Evolutionary conservation across 2,888 invertebrate species (phyloP).

Genomic region (Pyrochroa serraticornis): DNA sequence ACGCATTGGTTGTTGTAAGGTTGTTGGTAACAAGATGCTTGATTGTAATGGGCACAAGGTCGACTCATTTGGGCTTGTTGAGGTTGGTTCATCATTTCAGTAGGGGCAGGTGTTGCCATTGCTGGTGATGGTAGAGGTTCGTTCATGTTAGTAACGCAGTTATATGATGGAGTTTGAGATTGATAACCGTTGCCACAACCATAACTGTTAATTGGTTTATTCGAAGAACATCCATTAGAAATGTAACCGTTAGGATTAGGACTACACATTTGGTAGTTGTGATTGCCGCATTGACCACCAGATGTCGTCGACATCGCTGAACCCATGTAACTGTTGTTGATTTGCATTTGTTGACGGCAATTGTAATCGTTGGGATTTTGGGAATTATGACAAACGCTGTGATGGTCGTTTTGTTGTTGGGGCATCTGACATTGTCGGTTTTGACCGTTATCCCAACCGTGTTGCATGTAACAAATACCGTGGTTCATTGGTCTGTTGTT

Average conservation of each 20-base stretch:
- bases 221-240: slow-evolving; percentile 31
- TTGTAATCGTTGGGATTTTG: slow-evolving; percentile 31
- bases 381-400: slow-evolving; percentile 35
- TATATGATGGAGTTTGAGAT: slow-evolving; percentile 40
- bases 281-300: slow-evolving; percentile 41
- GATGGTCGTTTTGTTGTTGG: slow-evolving; percentile 35
- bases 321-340: slow-evolving; percentile 38
- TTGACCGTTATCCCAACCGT: slow-evolving; percentile 44
- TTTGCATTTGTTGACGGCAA: slow-evolving; percentile 40
- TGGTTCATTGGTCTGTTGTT: slow-evolving; percentile 39
- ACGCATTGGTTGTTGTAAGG: slow-evolving; percentile 34
- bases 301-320: slow-evolving; percentile 17
- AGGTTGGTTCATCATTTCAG: slow-evolving; percentile 47
- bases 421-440: slow-evolving; percentile 35
- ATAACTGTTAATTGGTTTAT: slow-evolving; percentile 38
- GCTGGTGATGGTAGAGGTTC: slow-evolving; percentile 53
- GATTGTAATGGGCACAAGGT: slow-evolving; percentile 47
- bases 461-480: slow-evolving; percentile 45
- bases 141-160: slow-evolving; percentile 40
- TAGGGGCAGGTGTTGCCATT: slow-evolving; percentile 52
- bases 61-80: slow-evolving; percentile 54
- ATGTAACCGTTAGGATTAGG: slow-evolving; percentile 34
- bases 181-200: slow-evolving; percentile 39
- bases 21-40: slow-evolving; percentile 35
- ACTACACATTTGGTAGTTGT: slow-evolving; percentile 47